Conservation (phyloP, 1,140 invertebrate species). For the Hesperophylax magnus region DNA sequence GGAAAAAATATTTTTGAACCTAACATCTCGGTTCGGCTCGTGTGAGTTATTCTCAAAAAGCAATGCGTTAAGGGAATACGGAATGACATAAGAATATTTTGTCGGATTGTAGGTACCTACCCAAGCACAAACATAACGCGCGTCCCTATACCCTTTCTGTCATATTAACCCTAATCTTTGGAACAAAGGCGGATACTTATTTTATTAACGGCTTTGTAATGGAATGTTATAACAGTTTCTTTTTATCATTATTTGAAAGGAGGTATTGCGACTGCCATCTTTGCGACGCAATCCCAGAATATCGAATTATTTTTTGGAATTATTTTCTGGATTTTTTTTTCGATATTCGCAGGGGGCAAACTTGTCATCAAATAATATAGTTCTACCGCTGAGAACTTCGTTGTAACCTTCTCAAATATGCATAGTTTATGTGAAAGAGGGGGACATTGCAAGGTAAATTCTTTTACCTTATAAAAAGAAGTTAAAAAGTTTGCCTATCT, state of each 20-base stretch:
- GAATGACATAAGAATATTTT: slow-evolving; percentile 3
- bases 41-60: slow-evolving; percentile 26
- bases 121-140: slow-evolving; percentile 2
- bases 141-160: background rate
- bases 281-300: background rate
- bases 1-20: too few relatives aligned
- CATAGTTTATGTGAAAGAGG: too few relatives aligned
- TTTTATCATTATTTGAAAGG: background rate
- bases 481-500: too few relatives aligned
- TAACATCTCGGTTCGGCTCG: background rate
- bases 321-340: background rate
- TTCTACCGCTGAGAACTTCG: too few relatives aligned
- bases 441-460: too few relatives aligned
- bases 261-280: background rate
- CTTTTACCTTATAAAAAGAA: too few relatives aligned
- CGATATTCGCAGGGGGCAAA: too few relatives aligned
- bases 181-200: slow-evolving; percentile 22
- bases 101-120: too few relatives aligned
- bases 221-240: background rate
- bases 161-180: slow-evolving; percentile 8
- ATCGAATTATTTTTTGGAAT: background rate
- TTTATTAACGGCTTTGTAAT: slow-evolving; percentile 7
- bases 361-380: too few relatives aligned
- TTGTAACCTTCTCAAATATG: too few relatives aligned
- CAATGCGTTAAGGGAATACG: slow-evolving; percentile 31